These are phyloP conservation scores for Hymenopus coronatus DNA, from an alignment of 2,888 invertebrate species.

Conservation along the genomic window DNA sequence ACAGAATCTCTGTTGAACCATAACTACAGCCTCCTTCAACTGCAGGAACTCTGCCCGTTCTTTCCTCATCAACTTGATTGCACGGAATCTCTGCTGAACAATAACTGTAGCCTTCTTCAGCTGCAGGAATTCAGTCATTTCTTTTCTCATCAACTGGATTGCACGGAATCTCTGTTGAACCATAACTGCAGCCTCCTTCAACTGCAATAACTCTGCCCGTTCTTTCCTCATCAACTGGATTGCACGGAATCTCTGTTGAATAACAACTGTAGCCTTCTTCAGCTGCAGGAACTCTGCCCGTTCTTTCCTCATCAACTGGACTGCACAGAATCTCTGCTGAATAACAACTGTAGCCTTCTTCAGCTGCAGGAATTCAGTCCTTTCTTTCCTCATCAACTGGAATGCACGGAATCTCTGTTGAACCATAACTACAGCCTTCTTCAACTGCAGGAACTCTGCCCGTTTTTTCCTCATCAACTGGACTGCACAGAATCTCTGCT, in stretches of 20 bases:
- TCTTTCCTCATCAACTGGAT: background rate
- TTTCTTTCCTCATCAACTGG: background rate
- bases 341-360: background rate
- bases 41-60: background rate
- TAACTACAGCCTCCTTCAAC: background rate
- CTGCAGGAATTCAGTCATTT: background rate
- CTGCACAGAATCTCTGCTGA: background rate
- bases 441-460: background rate
- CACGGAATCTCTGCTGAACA: constrained; percentile 5
- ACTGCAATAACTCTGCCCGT: background rate
- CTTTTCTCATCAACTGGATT: background rate
- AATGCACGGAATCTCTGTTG: background rate
- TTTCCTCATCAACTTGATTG: background rate
- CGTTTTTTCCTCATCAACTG: background rate
- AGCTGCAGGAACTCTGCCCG: background rate
- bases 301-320: background rate
- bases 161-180: background rate
- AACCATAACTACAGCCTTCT: background rate
- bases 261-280: background rate
- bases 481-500: background rate
- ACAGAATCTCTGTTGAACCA: background rate
- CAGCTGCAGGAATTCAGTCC: background rate
- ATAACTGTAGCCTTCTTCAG: background rate
- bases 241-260: constrained; percentile 13
- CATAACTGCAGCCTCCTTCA: background rate